Evolutionary conservation across 2,888 invertebrate genomes (phyloP).

Genomic region (Agrochola litura): DNA sequence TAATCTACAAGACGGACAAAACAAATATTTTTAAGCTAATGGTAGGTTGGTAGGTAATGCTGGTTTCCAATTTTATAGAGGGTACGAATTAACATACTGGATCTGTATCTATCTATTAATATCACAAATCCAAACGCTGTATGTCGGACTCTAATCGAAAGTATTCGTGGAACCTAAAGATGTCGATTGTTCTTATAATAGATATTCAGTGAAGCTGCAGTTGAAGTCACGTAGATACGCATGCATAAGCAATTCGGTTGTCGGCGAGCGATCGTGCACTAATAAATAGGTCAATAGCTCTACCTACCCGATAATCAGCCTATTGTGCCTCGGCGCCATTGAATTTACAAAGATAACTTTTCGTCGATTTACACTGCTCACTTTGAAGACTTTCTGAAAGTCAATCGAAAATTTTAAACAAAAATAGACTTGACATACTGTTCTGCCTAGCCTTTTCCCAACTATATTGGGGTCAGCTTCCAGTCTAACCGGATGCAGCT

Average conservation of each 20-base stretch:
- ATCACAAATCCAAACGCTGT: not conserved
- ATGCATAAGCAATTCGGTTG: conserved; percentile 87
- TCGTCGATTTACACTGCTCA: conserved; percentile 39
- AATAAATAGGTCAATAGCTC: conserved; percentile 87
- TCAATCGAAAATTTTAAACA: not conserved
- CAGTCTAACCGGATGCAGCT: too few species aligned
- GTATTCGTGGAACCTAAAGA: conserved; percentile 63
- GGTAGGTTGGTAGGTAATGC: not conserved
- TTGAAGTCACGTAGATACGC: conserved; percentile 83
- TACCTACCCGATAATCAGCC: conserved; percentile 62
- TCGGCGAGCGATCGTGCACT: conserved; percentile 81
- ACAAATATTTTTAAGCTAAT: not conserved
- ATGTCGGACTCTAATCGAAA: conserved; percentile 52
- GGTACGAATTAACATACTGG: not conserved
- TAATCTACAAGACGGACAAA: too few species aligned
- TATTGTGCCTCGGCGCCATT: conserved; percentile 56
- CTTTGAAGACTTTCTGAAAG: not conserved
- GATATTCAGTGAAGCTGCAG: conserved; percentile 82
- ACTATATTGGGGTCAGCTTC: too few species aligned
- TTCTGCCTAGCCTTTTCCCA: too few species aligned
- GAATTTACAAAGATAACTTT: conserved; percentile 56
- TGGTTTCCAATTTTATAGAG: not conserved
- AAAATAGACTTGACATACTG: conserved; percentile 17
- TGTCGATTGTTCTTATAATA: conserved; percentile 75
- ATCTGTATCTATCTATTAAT: not conserved